Percentiles rank a stretch among this genome's conserved stretches.
Conservation (phyloP, 2,797 vertebrate species). For the Xenentodon cancila region DNA sequence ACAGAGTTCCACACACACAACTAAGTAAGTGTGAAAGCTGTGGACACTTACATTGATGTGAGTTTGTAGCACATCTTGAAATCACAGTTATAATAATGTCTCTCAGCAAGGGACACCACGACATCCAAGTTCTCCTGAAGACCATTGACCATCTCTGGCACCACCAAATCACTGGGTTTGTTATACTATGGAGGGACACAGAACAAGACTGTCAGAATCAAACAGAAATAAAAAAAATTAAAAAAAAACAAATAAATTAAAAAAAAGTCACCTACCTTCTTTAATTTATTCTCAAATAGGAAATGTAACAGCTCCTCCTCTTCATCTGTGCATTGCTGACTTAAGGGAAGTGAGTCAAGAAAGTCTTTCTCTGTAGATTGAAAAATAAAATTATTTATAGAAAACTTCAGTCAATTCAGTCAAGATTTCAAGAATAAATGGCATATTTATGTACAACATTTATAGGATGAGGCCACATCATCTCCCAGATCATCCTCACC, state of each 20-base stretch:
- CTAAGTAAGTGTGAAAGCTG: too few relatives aligned
- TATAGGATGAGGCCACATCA: not conserved
- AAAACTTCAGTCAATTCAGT: not conserved
- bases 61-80: conserved; percentile 99
- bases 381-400: too few relatives aligned
- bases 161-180: conserved; percentile 94
- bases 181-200: conserved; percentile 78
- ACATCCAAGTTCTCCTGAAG: conserved; percentile 98
- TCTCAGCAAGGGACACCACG: conserved; percentile 96
- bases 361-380: conserved; percentile 80
- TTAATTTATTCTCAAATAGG: conserved; percentile 98
- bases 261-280: conserved; percentile 90
- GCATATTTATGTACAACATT: not conserved
- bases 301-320: conserved; percentile 95
- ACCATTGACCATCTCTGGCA: conserved; percentile 94
- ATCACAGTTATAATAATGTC: conserved; percentile 99
- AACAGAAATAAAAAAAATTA: too few relatives aligned
- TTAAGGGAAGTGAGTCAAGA: conserved; percentile 80
- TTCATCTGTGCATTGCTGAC: conserved; percentile 93
- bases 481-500: conserved; percentile 74
- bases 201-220: not conserved
- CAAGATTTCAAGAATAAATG: conserved; percentile 3
- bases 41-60: conserved; percentile 97
- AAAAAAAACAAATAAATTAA: too few relatives aligned
- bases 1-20: too few relatives aligned